A percentile compares a stretch with the other conserved stretches of the same genome.
Evolutionary conservation across 1,140 invertebrate species (phyloP).

Genomic region (Platorchestia sp.): DNA sequence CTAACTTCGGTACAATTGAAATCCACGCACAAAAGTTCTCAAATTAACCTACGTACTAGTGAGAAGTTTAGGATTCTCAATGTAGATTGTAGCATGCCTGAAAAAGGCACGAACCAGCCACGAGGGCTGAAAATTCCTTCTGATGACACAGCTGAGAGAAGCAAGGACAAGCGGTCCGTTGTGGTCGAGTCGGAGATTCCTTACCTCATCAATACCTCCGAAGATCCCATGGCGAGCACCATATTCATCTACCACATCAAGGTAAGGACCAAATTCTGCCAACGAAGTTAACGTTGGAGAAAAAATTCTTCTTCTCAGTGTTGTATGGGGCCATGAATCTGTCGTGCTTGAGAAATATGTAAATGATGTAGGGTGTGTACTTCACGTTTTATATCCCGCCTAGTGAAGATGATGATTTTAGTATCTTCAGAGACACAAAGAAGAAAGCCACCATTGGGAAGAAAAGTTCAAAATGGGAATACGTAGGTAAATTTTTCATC

Average conservation of each 20-base stretch:
- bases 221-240: constrained; percentile 57
- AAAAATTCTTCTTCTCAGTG: too few species aligned
- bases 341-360: too few species aligned
- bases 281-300: neutral
- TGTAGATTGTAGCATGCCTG: neutral
- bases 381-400: too few species aligned
- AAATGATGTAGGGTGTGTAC: neutral
- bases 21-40: constrained; percentile 33
- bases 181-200: constrained; percentile 61
- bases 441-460: too few species aligned
- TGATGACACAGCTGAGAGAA: neutral
- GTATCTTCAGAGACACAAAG: too few species aligned
- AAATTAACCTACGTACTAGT: constrained; percentile 1
- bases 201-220: constrained; percentile 60
- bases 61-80: constrained; percentile 28
- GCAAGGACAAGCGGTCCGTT: constrained; percentile 18
- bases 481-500: too few species aligned
- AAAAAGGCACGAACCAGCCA: neutral
- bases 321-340: too few species aligned
- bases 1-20: constrained; percentile 34
- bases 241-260: constrained; percentile 65
- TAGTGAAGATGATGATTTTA: too few species aligned
- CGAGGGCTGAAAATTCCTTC: neutral
- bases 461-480: too few species aligned
- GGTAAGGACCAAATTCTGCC: constrained; percentile 24